phyloP scores from a whole-genome alignment of 2,113 vertebrate genomes.

The Agelaius tricolor region DNA sequence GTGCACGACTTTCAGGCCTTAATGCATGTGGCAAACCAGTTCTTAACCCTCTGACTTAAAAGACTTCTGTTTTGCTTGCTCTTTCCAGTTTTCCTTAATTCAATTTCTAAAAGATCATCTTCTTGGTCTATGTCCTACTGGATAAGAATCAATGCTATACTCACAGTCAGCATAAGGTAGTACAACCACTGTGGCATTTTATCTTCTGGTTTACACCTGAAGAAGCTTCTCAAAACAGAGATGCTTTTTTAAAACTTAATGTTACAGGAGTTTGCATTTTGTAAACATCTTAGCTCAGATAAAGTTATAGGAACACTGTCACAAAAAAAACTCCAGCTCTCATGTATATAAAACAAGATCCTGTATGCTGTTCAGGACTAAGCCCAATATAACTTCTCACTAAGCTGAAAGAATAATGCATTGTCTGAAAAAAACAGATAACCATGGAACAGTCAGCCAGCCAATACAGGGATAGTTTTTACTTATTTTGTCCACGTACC shows the following conservation, averaged over 20 bases:
- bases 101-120: neutral
- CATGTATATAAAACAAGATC: neutral
- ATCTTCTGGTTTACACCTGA: neutral
- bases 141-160: neutral
- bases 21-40: neutral
- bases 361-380: neutral
- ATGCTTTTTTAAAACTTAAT: neutral
- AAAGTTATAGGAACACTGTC: neutral
- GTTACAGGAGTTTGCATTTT: neutral
- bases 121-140: neutral
- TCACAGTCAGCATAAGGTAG: neutral
- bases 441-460: neutral
- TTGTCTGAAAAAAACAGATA: neutral
- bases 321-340: neutral
- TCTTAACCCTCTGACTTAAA: neutral
- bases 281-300: neutral
- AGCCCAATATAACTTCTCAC: neutral
- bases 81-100: neutral
- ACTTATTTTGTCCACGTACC: neutral
- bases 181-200: neutral
- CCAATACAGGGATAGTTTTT: neutral
- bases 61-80: neutral
- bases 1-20: neutral
- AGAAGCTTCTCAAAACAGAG: neutral
- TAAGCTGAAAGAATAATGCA: neutral